These are phyloP conservation scores for Ricordea florida DNA, from an alignment of 92 coral and sea anemone species.

Conservation along the genomic window DNA sequence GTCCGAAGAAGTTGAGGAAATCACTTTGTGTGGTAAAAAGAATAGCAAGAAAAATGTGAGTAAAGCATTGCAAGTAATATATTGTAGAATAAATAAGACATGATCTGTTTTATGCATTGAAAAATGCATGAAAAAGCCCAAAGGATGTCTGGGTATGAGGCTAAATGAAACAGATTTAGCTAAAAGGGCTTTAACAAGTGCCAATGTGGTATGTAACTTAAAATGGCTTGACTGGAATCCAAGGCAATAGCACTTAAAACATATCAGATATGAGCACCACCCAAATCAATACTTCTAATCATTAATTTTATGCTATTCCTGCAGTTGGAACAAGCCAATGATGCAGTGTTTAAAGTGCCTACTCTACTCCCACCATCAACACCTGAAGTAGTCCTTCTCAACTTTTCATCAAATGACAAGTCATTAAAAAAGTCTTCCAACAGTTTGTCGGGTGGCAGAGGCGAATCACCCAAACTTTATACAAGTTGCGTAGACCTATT, in stretches of 20 bases:
- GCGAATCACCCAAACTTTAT: conserved; percentile 6
- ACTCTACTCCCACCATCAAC: conserved; percentile 8
- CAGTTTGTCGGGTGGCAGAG: conserved; percentile 9
- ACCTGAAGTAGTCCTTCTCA: conserved; percentile 13
- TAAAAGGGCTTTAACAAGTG: no score
- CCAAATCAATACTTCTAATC: no score
- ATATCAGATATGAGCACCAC: no score
- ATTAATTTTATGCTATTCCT: not conserved
- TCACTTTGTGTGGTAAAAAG: not conserved
- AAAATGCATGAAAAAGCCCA: no score
- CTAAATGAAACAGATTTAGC: no score
- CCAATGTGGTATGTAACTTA: no score
- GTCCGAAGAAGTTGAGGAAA: not conserved
- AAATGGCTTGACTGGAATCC: no score
- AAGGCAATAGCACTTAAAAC: no score
- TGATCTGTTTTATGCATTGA: no score
- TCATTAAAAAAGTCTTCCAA: not conserved
- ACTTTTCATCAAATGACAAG: not conserved
- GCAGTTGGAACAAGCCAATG: not conserved
- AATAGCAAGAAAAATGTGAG: not conserved
- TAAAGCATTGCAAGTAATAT: no score
- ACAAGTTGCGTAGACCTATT: conserved; percentile 73
- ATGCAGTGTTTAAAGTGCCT: conserved; percentile 25
- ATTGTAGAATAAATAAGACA: no score
- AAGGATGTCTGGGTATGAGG: no score